These are phyloP conservation scores for Camponotus pennsylvanicus DNA, from an alignment of 1,140 invertebrate species.

Conservation along the genomic window DNA sequence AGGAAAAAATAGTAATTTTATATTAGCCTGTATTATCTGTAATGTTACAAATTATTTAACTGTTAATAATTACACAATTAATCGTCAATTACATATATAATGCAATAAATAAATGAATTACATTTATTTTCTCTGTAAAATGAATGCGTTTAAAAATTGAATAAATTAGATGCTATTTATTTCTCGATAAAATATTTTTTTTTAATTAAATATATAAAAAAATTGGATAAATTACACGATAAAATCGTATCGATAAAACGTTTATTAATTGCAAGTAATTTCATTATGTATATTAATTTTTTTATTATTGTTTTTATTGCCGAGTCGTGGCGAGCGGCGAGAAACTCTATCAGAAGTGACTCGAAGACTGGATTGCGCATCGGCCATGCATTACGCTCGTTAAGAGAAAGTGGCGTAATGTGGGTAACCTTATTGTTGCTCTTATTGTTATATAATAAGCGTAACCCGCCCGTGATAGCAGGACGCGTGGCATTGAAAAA, in stretches of 20 bases:
- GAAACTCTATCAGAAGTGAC: constrained; percentile 20
- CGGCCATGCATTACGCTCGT: constrained; percentile 19
- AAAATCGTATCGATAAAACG: not conserved
- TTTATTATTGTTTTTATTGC: constrained; percentile 16
- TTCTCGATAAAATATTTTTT: not conserved
- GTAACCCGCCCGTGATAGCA: constrained; percentile 58
- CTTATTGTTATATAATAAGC: constrained; percentile 75
- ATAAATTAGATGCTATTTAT: not conserved
- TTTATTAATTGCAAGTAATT: constrained; percentile 12
- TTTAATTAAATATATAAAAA: not conserved
- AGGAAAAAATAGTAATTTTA: constrained; percentile 10
- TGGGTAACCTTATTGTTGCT: constrained; percentile 76
- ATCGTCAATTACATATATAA: too few species aligned
- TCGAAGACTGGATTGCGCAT: constrained; percentile 11
- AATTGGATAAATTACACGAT: too few species aligned
- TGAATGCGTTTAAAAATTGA: not conserved
- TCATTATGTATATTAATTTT: not conserved
- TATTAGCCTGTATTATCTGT: not conserved
- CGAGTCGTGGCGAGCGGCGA: constrained; percentile 13
- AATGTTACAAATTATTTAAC: not conserved
- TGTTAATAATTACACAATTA: not conserved
- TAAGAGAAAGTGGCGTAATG: constrained; percentile 75
- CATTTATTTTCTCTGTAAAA: not conserved
- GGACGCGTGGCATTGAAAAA: constrained; percentile 71
- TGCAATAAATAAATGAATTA: not conserved